Percentiles rank a stretch among this genome's conserved stretches.
phyloP scores from a whole-genome alignment of 2,797 vertebrate genomes.

The Neoniphon sammara region DNA sequence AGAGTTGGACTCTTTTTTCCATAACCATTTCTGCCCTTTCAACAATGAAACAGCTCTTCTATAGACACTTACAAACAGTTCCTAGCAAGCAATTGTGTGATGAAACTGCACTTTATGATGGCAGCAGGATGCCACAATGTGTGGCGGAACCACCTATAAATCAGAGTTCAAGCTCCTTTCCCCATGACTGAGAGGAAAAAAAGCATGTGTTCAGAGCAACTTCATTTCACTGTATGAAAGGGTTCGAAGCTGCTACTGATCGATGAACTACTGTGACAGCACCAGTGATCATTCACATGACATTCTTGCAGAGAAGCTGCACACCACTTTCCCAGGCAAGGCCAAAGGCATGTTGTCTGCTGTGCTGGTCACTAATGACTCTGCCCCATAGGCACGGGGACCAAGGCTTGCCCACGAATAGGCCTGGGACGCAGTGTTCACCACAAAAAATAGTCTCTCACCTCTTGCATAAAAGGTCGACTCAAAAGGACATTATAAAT shows the following conservation, averaged over 20 bases:
- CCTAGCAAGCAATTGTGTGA: too few species aligned
- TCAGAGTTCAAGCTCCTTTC: too few species aligned
- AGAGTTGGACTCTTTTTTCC: too few species aligned
- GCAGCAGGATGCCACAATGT: too few species aligned
- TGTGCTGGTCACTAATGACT: background rate
- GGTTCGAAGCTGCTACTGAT: background rate
- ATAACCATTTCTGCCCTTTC: too few species aligned
- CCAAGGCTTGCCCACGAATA: background rate
- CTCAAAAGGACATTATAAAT: conserved; percentile 1
- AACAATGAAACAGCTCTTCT: too few species aligned
- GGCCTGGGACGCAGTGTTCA: background rate
- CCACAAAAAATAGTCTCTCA: conserved; percentile 5
- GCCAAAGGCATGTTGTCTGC: background rate
- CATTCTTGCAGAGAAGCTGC: background rate
- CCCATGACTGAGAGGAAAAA: background rate
- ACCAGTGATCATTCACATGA: background rate
- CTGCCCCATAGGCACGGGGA: conserved; percentile 9
- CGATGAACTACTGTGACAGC: background rate
- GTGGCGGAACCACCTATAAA: too few species aligned
- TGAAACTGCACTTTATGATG: too few species aligned
- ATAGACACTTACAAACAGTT: too few species aligned
- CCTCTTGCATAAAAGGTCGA: background rate
- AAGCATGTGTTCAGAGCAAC: background rate
- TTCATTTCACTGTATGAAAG: background rate
- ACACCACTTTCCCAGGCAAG: background rate